phyloP scores from a whole-genome alignment of 2,888 invertebrate species.

The Timema cristinae region DNA sequence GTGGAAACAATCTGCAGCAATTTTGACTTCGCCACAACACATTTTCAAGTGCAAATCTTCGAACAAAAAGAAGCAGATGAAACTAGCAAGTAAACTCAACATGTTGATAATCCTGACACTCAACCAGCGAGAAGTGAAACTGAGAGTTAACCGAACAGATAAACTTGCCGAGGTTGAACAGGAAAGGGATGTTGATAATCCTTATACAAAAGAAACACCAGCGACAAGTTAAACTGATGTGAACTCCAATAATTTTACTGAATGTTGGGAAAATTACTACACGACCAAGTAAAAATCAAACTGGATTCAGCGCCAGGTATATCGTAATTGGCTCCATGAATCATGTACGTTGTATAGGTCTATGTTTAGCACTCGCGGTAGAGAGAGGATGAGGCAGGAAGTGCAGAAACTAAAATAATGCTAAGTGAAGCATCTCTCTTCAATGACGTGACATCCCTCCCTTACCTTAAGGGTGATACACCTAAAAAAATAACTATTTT shows the following conservation, averaged over 20 bases:
- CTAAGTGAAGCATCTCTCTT: not conserved
- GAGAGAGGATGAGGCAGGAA: not conserved
- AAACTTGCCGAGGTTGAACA: too few species aligned
- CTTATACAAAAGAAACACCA: not conserved
- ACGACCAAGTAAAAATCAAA: not conserved
- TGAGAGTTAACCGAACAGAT: too few species aligned
- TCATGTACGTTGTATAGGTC: not conserved
- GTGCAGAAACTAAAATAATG: not conserved
- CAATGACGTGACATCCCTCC: not conserved
- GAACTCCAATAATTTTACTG: not conserved
- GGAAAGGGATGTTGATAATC: not conserved
- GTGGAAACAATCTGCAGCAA: not conserved
- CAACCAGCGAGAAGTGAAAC: too few species aligned
- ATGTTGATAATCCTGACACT: too few species aligned
- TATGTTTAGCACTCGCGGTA: not conserved
- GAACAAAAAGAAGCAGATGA: not conserved
- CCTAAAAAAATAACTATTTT: not conserved
- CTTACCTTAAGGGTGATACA: not conserved
- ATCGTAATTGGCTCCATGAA: constrained; percentile 5
- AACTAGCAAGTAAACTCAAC: not conserved
- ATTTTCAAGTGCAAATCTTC: not conserved
- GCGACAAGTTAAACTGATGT: not conserved
- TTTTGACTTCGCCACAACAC: constrained; percentile 9
- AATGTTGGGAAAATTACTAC: constrained; percentile 13
- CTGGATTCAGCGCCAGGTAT: not conserved